These are phyloP conservation scores for Haemorhous mexicanus DNA, from an alignment of 2,113 vertebrate species.

Conservation along the genomic window DNA sequence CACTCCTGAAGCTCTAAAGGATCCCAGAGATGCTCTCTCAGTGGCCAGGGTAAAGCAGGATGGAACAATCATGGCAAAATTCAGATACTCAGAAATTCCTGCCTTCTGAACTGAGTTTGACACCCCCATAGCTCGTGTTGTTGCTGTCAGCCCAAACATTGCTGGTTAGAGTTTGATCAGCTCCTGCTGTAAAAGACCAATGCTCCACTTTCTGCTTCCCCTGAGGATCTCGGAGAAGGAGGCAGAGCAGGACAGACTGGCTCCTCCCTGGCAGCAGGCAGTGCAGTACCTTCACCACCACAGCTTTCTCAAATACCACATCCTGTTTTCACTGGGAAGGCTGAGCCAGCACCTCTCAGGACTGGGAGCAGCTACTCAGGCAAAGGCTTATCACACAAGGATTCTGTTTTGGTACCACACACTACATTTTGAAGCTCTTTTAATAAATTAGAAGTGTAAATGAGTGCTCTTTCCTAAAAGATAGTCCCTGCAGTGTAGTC, in stretches of 20 bases:
- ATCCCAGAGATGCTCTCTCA: neutral
- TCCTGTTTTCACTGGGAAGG: neutral
- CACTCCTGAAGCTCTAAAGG: neutral
- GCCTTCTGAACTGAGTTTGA: neutral
- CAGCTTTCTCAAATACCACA: neutral
- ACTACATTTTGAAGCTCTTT: neutral
- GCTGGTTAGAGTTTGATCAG: neutral
- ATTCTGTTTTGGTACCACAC: neutral
- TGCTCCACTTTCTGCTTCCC: neutral
- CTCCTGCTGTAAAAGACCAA: neutral
- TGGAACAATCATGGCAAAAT: neutral
- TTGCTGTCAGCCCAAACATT: neutral
- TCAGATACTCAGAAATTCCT: neutral
- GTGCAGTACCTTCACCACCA: neutral
- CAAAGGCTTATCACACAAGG: neutral
- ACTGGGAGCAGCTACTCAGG: neutral
- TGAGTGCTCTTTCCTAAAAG: neutral
- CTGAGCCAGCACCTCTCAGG: neutral
- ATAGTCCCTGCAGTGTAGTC: neutral
- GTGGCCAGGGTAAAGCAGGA: neutral
- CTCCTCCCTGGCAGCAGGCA: neutral
- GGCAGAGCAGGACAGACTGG: neutral
- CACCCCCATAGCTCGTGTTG: fast-evolving
- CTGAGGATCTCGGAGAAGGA: neutral
- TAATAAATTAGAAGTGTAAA: neutral